Conservation (phyloP, 2,113 vertebrate species). For the Heterocephalus glaber region DNA sequence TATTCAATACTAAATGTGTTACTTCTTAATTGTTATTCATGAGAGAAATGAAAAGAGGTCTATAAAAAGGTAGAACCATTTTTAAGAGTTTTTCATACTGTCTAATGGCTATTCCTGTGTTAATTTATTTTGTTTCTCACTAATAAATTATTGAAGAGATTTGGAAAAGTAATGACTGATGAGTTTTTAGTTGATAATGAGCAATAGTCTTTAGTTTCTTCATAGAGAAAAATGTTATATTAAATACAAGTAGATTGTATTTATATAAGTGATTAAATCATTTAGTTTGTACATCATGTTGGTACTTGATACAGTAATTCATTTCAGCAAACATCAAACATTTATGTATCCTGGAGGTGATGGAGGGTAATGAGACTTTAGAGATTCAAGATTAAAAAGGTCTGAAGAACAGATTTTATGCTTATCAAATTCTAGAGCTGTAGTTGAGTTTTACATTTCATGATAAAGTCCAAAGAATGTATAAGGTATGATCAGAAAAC, state of each 20-base stretch:
- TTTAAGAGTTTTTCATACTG: background rate
- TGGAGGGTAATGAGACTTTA: background rate
- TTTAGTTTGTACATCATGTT: background rate
- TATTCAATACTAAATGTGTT: background rate
- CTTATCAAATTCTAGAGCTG: background rate
- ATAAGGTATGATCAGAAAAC: background rate
- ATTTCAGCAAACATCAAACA: background rate
- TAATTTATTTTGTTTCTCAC: slow-evolving; percentile 11
- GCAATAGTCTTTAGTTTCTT: background rate
- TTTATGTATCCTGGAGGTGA: background rate
- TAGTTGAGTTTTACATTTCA: background rate
- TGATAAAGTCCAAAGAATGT: background rate
- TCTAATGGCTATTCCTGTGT: background rate
- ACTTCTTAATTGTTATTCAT: slow-evolving; percentile 16
- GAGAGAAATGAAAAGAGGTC: background rate
- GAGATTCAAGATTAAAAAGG: background rate
- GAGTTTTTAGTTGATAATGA: background rate
- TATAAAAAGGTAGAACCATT: background rate
- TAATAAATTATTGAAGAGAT: background rate
- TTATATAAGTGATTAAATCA: background rate
- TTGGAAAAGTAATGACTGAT: background rate
- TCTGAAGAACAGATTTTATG: background rate
- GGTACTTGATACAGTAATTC: background rate
- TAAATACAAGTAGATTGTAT: background rate
- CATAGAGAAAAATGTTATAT: background rate